Base-by-base conservation (phyloP, 2,797 vertebrate genomes). In the Denticeps clupeoides region DNA sequence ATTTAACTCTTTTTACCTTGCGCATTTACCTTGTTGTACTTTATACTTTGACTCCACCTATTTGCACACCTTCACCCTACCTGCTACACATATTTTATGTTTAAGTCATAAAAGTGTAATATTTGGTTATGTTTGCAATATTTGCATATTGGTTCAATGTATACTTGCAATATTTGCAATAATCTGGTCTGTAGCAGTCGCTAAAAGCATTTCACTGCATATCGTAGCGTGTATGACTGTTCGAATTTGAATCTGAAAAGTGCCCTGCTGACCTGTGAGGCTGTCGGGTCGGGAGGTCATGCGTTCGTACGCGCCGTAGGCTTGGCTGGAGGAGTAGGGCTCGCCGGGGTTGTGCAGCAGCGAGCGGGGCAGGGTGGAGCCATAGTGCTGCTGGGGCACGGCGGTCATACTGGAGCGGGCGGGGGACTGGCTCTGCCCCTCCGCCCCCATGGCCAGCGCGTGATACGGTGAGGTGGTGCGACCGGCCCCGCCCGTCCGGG, bases 251-350 rank as follows among this genome's bases (percentile, higher is more conserved):
- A 29, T 24, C 7, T 25, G n/a, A 38, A 19, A 21, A 22, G 8
- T 41, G 11, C 28, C 45, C 5, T 16, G 37, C 47, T 50, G 18
- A 98, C 94, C 94, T 72, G 92, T 81, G 55, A 98, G 85, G 82
- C 88, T 93, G 47, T 97, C 91, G 5, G 92, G 91, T 41, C 89
- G 81, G 4, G 85, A 81, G 18, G 88, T 80, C 89, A 97, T 95
- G 65, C 88, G 89, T 76, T 97, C 94, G 0, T 96, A 98, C 58
- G 94, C 77, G 5, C 98, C 91, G 1, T 90, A 97, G 37, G 83
- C 86, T 69, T 90, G 91, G 45, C 82, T 82, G 44, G 86, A 84
- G 42, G 87, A 84, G 0, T 90, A 97, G n/a, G 84, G 90, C 7
- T 95, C 90, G 0, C 85, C 24, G 51, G 83, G 87, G 2, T 89